A percentile compares a stretch with the other conserved stretches of the same genome.
Conservation (phyloP, 1,140 invertebrate species). For the Drosophila serrata region DNA sequence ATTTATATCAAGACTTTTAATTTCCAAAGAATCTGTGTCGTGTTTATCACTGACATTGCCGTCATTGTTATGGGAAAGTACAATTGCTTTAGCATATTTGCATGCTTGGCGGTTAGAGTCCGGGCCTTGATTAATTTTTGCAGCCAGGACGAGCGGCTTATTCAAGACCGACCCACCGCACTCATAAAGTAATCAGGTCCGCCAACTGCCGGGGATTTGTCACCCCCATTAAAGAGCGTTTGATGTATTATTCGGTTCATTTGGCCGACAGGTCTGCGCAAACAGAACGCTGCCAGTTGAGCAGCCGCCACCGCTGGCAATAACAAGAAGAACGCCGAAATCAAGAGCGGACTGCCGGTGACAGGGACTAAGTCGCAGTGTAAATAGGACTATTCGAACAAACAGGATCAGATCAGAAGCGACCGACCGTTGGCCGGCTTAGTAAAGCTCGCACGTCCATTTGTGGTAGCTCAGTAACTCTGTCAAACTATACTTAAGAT, state of each 20-base stretch:
- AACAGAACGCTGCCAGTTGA: conserved; percentile 71
- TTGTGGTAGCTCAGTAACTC: conserved; percentile 19
- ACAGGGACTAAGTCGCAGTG: conserved; percentile 55
- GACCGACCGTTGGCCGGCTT: conserved; percentile 39
- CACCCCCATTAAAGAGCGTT: conserved; percentile 84
- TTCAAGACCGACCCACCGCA: conserved; percentile 38
- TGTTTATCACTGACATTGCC: conserved; percentile 1
- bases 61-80: conserved; percentile 12
- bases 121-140: conserved; percentile 57
- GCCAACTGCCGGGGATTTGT: conserved; percentile 81
- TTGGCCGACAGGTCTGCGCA: conserved; percentile 85
- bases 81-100: conserved; percentile 29
- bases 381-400: conserved; percentile 44
- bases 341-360: conserved; percentile 52
- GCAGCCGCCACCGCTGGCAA: conserved; percentile 34
- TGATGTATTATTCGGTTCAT: conserved; percentile 85
- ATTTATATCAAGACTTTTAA: background rate
- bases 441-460: conserved; percentile 5
- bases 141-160: conserved; percentile 36
- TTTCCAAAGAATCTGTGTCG: background rate
- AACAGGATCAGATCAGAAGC: conserved; percentile 36
- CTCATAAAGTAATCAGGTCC: conserved; percentile 70
- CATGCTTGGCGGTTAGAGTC: conserved; percentile 22
- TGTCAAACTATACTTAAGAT: conserved; percentile 11
- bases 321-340: conserved; percentile 29